phyloP scores from a whole-genome alignment of 2,113 vertebrate species.

The Nipponia nippon region DNA sequence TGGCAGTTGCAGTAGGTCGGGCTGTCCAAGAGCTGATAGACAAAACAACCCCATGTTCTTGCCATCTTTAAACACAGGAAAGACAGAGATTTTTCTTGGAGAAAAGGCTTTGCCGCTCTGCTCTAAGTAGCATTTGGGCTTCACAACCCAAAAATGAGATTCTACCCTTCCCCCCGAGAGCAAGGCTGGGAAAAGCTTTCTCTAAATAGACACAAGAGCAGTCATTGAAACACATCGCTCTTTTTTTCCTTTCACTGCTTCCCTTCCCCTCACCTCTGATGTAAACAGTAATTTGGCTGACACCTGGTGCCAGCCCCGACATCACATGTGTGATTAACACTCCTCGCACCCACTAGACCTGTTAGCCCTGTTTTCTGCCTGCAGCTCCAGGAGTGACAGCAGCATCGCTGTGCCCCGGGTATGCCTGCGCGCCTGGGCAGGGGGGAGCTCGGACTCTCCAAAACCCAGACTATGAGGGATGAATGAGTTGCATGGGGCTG shows the following conservation, averaged over 20 bases:
- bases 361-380: background rate
- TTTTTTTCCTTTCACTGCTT: background rate
- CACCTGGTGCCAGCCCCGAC: background rate
- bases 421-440: background rate
- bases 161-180: background rate
- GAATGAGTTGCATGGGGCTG: background rate
- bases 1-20: background rate
- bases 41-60: background rate
- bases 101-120: background rate
- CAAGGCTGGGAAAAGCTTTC: background rate
- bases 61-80: background rate
- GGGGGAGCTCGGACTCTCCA: background rate
- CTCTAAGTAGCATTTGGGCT: background rate
- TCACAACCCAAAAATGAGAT: background rate
- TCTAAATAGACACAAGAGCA: background rate
- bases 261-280: background rate
- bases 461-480: background rate
- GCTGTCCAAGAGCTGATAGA: background rate
- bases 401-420: accelerated
- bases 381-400: background rate
- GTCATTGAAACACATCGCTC: background rate
- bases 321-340: background rate
- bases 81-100: background rate
- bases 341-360: background rate
- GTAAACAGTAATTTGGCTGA: background rate